phyloP scores from a whole-genome alignment of 2,113 vertebrate species.

The Solenodon paradoxus region DNA sequence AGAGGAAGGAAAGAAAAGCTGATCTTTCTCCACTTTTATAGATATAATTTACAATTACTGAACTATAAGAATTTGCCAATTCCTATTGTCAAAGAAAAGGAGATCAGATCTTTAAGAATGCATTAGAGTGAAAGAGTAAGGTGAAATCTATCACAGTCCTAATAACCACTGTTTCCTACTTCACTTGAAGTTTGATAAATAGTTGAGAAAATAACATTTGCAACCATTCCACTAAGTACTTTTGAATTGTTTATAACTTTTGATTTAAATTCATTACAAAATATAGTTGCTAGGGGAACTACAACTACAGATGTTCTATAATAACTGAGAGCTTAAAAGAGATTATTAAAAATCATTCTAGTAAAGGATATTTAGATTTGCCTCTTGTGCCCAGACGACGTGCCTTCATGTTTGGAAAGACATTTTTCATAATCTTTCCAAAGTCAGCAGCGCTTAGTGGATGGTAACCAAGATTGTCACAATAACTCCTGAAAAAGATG shows the following conservation, averaged over 20 bases:
- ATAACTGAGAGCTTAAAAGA: slow-evolving; percentile 73
- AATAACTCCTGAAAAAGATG: slow-evolving; percentile 95
- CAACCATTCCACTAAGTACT: slow-evolving; percentile 71
- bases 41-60: background rate
- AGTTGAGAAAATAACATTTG: slow-evolving; percentile 61
- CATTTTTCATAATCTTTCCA: slow-evolving; percentile 99
- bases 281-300: slow-evolving; percentile 86
- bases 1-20: background rate
- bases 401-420: slow-evolving; percentile 99
- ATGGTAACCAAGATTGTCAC: slow-evolving; percentile 99
- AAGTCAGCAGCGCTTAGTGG: slow-evolving; percentile 98
- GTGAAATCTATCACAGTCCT: background rate
- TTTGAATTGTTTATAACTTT: slow-evolving; percentile 76
- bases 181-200: slow-evolving; percentile 68
- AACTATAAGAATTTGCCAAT: background rate
- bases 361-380: slow-evolving; percentile 99
- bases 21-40: background rate
- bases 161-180: slow-evolving; percentile 29
- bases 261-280: slow-evolving; percentile 84
- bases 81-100: slow-evolving; percentile 31
- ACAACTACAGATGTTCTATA: slow-evolving; percentile 83
- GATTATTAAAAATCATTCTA: slow-evolving; percentile 77
- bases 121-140: slow-evolving; percentile 39
- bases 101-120: background rate
- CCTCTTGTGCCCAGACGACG: slow-evolving; percentile 98